Percentiles rank a stretch among this genome's conserved stretches.
Evolutionary conservation across 2,113 vertebrate genomes (phyloP).

Genomic region (Cyanistes caeruleus): DNA sequence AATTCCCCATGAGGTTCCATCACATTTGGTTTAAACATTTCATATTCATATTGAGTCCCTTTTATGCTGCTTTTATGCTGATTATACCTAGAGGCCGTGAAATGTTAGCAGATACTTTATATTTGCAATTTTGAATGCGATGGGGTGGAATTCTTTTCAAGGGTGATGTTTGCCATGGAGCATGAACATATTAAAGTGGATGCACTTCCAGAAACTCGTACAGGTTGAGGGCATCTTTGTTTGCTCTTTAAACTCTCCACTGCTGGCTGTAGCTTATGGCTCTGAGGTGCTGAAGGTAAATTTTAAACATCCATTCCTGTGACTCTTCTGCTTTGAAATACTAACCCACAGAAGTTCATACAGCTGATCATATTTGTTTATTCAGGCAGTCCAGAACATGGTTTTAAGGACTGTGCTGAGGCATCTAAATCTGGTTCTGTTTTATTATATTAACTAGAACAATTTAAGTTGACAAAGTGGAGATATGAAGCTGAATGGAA

Average conservation of each 20-base stretch:
- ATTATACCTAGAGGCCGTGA: constrained; percentile 64
- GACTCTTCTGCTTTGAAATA: not conserved
- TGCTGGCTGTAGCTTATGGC: not conserved
- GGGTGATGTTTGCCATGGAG: constrained; percentile 20
- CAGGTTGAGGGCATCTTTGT: not conserved
- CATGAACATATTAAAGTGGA: not conserved
- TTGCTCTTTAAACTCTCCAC: not conserved
- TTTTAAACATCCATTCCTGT: not conserved
- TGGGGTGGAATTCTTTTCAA: not conserved
- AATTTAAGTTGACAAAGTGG: not conserved
- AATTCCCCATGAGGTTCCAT: constrained; percentile 9
- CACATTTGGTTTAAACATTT: constrained; percentile 41
- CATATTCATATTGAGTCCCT: constrained; percentile 7
- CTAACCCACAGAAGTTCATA: not conserved
- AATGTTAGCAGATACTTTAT: constrained; percentile 30
- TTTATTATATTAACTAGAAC: not conserved
- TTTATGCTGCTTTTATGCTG: constrained; percentile 54
- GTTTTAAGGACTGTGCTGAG: not conserved
- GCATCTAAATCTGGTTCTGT: not conserved
- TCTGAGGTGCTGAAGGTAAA: not conserved
- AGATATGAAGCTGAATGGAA: not conserved
- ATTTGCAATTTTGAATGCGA: constrained; percentile 28
- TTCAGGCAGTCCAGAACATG: not conserved
- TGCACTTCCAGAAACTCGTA: not conserved
- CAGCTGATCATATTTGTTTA: not conserved